These are phyloP conservation scores for Drosophila flavopinicola DNA, from an alignment of 2,888 invertebrate genomes.

Conservation along the genomic window DNA sequence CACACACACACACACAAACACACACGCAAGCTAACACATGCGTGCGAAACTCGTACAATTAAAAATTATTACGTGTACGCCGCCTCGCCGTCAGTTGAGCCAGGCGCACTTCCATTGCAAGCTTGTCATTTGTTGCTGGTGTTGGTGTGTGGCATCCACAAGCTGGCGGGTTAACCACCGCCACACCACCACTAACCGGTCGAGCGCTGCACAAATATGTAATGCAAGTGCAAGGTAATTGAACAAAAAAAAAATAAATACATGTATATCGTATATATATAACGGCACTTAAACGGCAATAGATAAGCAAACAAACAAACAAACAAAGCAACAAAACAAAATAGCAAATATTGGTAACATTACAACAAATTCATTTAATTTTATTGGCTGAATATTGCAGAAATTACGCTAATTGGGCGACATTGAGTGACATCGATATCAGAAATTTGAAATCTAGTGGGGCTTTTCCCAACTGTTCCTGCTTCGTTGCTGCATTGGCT, in stretches of 20 bases:
- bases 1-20: slow-evolving; percentile 22
- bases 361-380: slow-evolving; percentile 11
- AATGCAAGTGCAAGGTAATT: slow-evolving; percentile 81
- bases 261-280: not conserved
- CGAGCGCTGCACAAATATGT: slow-evolving; percentile 38
- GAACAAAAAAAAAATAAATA: slow-evolving; percentile 38
- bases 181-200: slow-evolving; percentile 60
- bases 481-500: slow-evolving; percentile 11
- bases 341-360: not conserved
- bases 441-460: slow-evolving; percentile 13
- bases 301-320: slow-evolving; percentile 12
- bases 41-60: slow-evolving; percentile 71
- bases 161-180: slow-evolving; percentile 67
- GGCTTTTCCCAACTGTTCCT: slow-evolving; percentile 34
- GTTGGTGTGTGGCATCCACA: slow-evolving; percentile 29
- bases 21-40: slow-evolving; percentile 35
- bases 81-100: slow-evolving; percentile 47
- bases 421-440: slow-evolving; percentile 40
- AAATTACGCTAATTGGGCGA: slow-evolving; percentile 41
- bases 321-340: slow-evolving; percentile 8
- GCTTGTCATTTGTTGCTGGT: slow-evolving; percentile 39
- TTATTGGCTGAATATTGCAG: slow-evolving; percentile 8
- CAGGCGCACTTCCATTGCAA: slow-evolving; percentile 51
- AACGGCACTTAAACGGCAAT: slow-evolving; percentile 12
- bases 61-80: slow-evolving; percentile 79